These are phyloP conservation scores for Mobula birostris DNA, from an alignment of 2,113 vertebrate genomes.

Conservation along the genomic window DNA sequence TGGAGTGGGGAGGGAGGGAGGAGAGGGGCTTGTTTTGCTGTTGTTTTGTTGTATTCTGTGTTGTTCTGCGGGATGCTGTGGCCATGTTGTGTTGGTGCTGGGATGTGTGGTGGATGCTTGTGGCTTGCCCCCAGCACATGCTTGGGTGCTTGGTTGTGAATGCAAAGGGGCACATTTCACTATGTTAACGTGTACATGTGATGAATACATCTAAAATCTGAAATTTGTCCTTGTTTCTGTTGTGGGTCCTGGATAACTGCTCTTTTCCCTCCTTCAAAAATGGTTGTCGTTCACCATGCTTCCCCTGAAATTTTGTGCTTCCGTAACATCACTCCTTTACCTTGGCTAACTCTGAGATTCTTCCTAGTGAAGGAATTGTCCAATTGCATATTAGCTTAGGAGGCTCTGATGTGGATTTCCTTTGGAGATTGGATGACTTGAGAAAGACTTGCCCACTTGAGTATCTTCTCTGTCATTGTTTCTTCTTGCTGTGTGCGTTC, in stretches of 20 bases:
- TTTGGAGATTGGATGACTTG: neutral
- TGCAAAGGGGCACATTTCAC: too few relatives aligned
- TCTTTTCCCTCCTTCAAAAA: neutral
- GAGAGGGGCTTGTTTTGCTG: too few relatives aligned
- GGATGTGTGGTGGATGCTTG: too few relatives aligned
- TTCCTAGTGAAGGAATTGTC: neutral
- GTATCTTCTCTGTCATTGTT: neutral
- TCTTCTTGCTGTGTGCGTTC: neutral
- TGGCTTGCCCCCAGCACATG: too few relatives aligned
- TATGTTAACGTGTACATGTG: too few relatives aligned
- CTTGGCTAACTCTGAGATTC: neutral
- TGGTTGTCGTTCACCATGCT: neutral
- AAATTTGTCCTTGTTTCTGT: neutral
- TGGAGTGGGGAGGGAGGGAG: too few relatives aligned
- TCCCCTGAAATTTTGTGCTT: neutral
- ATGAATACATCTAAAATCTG: too few relatives aligned
- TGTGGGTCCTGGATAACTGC: neutral
- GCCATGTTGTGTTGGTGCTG: too few relatives aligned
- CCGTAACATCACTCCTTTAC: neutral
- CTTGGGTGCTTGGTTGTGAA: too few relatives aligned
- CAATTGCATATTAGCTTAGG: neutral
- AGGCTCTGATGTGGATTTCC: neutral
- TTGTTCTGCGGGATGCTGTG: too few relatives aligned
- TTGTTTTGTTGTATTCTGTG: neutral
- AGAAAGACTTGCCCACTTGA: neutral